These are phyloP conservation scores for Cheilosia vernalis DNA, from an alignment of 2,888 invertebrate species.

Conservation along the genomic window DNA sequence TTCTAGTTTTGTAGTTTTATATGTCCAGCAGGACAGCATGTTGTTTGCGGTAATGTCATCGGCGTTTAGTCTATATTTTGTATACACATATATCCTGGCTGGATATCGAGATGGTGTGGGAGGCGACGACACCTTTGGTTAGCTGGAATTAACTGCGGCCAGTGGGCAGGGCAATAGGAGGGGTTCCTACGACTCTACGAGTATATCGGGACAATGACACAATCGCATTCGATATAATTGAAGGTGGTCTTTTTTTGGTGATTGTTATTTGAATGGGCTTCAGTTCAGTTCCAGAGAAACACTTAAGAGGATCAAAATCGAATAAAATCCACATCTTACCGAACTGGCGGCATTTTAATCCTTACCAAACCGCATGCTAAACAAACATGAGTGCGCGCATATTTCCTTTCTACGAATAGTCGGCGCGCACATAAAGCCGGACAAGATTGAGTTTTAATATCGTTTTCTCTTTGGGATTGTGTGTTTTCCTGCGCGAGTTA, in stretches of 20 bases:
- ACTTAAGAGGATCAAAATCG: slow-evolving; percentile 52
- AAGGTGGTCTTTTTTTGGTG: not conserved
- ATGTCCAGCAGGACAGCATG: slow-evolving; percentile 50
- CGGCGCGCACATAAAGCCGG: slow-evolving; percentile 11
- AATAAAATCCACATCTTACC: not conserved
- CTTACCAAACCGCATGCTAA: slow-evolving; percentile 49
- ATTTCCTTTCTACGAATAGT: not conserved
- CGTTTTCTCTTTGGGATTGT: slow-evolving; percentile 27
- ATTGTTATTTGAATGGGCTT: slow-evolving; percentile 37
- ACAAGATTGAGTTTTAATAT: slow-evolving; percentile 53
- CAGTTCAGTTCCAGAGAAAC: slow-evolving; percentile 6
- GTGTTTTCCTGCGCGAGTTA: slow-evolving; percentile 42
- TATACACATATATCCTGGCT: not conserved
- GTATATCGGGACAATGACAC: not conserved
- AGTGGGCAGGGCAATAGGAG: not conserved
- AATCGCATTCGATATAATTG: too few relatives aligned
- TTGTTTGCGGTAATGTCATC: slow-evolving; percentile 62
- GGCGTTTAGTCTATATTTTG: slow-evolving; percentile 63
- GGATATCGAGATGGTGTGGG: slow-evolving; percentile 21
- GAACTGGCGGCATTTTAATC: slow-evolving; percentile 40
- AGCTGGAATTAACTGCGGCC: slow-evolving; percentile 27
- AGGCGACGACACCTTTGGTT: slow-evolving; percentile 61
- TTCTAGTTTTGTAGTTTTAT: slow-evolving; percentile 32
- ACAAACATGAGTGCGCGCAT: slow-evolving; percentile 44
- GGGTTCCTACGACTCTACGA: too few relatives aligned